Evolutionary conservation across 35 echinoderm and acorn worm genomes (phyloP).

Genomic region (Lytechinus variegatus): DNA sequence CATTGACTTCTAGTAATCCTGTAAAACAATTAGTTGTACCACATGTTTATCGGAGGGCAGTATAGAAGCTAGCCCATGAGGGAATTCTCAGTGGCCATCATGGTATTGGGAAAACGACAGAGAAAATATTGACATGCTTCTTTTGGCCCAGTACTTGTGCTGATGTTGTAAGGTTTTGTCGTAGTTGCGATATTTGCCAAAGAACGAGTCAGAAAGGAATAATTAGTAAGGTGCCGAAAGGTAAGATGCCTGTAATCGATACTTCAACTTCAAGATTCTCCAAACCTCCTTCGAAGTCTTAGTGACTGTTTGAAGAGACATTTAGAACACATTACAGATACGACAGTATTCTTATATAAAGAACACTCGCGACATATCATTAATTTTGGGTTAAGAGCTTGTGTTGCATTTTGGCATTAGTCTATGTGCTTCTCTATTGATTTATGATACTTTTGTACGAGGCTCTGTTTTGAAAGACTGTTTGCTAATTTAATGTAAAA

Average conservation of each 20-base stretch:
- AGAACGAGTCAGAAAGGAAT: slow-evolving; percentile 64
- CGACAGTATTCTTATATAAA: too few species aligned
- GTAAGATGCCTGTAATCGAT: slow-evolving; percentile 65
- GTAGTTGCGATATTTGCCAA: slow-evolving; percentile 73
- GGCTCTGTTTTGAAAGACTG: too few species aligned
- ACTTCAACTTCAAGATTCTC: background rate
- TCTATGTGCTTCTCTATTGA: too few species aligned
- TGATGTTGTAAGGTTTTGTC: slow-evolving; percentile 54
- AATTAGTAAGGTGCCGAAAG: slow-evolving; percentile 64
- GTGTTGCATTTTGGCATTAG: too few species aligned
- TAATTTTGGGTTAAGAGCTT: too few species aligned
- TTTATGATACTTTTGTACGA: too few species aligned
- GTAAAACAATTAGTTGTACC: slow-evolving; percentile 67
- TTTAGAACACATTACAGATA: too few species aligned
- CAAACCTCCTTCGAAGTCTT: too few species aligned
- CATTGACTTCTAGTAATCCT: slow-evolving; percentile 43
- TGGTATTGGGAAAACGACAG: slow-evolving; percentile 48
- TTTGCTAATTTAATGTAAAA: too few species aligned
- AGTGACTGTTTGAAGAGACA: too few species aligned
- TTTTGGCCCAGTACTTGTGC: slow-evolving; percentile 64
- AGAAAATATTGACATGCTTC: slow-evolving; percentile 40
- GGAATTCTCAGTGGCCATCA: slow-evolving; percentile 54
- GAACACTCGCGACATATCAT: too few species aligned
- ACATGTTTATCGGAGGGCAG: slow-evolving; percentile 25
- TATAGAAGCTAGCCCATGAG: slow-evolving; percentile 55